A percentile compares a stretch with the other conserved stretches of the same genome.
phyloP scores from a whole-genome alignment of 2,113 vertebrate genomes.

The Butorides virescens region DNA sequence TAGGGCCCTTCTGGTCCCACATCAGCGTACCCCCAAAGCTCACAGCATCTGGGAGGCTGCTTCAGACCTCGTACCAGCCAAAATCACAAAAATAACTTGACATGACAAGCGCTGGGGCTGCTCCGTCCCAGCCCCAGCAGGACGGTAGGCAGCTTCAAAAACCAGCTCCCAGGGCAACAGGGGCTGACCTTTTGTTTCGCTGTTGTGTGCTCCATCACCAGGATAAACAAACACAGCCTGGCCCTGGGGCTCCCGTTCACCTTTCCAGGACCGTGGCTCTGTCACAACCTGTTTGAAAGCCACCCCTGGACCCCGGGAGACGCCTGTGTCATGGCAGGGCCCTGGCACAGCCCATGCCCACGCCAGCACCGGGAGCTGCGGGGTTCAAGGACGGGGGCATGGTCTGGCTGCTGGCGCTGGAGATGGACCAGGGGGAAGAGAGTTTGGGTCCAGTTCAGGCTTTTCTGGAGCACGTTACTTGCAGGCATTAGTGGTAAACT shows the following conservation, averaged over 20 bases:
- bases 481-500: background rate
- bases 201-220: conserved; percentile 43
- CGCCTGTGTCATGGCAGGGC: background rate
- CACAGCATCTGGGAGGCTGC: background rate
- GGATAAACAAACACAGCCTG: conserved; percentile 54
- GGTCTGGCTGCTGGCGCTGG: background rate
- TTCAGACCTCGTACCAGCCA: background rate
- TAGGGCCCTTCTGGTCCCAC: background rate
- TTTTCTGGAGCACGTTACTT: background rate
- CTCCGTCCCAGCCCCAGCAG: conserved; percentile 8
- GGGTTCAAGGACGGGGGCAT: background rate
- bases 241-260: conserved; percentile 59
- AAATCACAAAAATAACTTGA: conserved; percentile 26
- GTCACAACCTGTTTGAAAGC: conserved; percentile 55
- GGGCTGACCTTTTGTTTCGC: conserved; percentile 63
- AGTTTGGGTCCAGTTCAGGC: background rate
- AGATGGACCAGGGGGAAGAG: background rate
- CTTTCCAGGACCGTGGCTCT: conserved; percentile 54
- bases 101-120: background rate
- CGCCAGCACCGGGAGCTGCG: accelerated
- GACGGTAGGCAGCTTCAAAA: conserved; percentile 37
- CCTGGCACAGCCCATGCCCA: background rate
- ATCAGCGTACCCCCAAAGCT: background rate
- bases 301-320: background rate
- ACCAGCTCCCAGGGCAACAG: conserved; percentile 67